Evolutionary conservation across 2,888 invertebrate genomes (phyloP), one percentile per base, ranked within the genome.

Genomic region (Lepidocyrtoides sp.): DNA sequence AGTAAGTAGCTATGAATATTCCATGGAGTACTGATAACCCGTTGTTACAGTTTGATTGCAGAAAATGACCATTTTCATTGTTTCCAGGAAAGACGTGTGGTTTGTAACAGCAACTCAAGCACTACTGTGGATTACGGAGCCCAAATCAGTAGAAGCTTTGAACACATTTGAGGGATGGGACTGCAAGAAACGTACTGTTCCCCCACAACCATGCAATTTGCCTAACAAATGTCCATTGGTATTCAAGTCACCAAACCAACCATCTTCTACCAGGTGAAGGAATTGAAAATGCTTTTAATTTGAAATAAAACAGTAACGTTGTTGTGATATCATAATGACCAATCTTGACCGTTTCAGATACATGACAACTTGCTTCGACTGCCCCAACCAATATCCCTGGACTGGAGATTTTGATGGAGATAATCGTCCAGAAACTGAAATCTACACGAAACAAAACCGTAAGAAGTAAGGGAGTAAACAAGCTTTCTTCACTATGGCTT

Each of bases 61-160:
- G 48, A 41, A 8, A 66, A 60, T 36, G 51, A 54, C 44, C 12
- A 10, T 54, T 54, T n/a, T 44, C 12, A 41, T 66, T 75, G 36
- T 63, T 81, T 17, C 7, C 60, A 98, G 98, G 93, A 96, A 97
- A 82, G 98, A 98, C 95, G 98, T 98, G 8, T 98, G 97, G 96
- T 97, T 98, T 94, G 97, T 98, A 41, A 98, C 98, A 2, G 96
- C 97, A 41, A 98, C 98, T 0, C 98, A 98, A 96, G 97, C 97
- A n/a, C 95, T 98, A 89, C 97, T 98, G 57, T 98, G 98, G 97
- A 97, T 98, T 95, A 98, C 98, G 0, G 98, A 98, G 94, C 98
- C 98, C 0, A 97, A 97, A 94, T 96, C 97, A 0, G 92, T 91
- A n/a, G 97, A 97, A 93, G 95, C 97, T 10, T 95, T 98, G 48